Base-by-base conservation (phyloP, 2,888 invertebrate genomes). In the Megastigmus dorsalis region DNA sequence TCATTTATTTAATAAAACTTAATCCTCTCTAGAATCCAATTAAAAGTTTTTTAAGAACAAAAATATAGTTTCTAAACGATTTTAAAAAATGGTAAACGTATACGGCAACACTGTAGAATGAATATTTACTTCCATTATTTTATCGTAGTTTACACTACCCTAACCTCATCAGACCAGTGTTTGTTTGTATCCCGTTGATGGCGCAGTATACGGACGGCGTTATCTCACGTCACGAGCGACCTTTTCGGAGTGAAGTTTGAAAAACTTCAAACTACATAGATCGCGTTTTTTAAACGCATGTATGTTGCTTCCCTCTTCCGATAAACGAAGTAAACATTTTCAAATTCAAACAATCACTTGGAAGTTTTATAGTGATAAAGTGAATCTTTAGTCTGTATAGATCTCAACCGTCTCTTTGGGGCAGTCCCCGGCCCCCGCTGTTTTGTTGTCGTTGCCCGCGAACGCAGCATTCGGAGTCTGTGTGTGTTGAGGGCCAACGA, bases 231-330 rank as follows among this genome's bases (percentile, higher is more conserved):
- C 48, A 15, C 41, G 5, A n/a, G 10, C n/a, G 54, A 43, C 26
- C 28, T 30, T 52, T 41, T 3, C 0, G 33, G 18, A 60, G 50
- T 52, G 33, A 28, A 43, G 52, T 62, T 62, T 54, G 69, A 60
- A 70, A 70, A 62, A 70, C 52, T 70, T 52, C 54, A 70, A 62
- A 70, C 52, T 70, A 60, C 54, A 54, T 48, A 15, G 48, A 59
- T 41, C 45, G 59, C 20, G 30, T 36, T 36, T 15, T 36, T 15
- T 9, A 41, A 18, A 50, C 4, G 45, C 30, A 28, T 13, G n/a
- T n/a, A n/a, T n/a, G n/a, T n/a, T n/a, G 41, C 18, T 36, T 36
- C 45, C 43, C 38, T 33, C 33, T 45, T 15, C 45, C 28, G 28
- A 10, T 30, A n/a, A 20, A 10, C 41, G 30, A 26, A 23, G 45